Evolutionary conservation across 2,797 vertebrate genomes (phyloP).

Genomic region (Chloroceryle inda): DNA sequence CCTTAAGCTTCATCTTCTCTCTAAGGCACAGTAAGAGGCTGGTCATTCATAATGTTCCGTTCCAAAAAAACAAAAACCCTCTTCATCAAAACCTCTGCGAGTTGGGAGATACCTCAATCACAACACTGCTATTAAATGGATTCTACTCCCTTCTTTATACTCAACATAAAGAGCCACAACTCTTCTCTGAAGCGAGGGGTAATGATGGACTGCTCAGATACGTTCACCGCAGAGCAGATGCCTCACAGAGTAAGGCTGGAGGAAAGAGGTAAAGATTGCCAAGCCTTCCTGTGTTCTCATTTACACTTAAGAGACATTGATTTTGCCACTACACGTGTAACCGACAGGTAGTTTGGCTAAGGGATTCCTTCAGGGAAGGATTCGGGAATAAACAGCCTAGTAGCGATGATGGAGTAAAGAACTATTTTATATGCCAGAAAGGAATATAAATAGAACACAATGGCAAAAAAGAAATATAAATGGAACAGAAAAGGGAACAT

Average conservation of each 20-base stretch:
- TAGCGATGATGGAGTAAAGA: background rate
- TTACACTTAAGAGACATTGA: background rate
- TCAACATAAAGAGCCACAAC: background rate
- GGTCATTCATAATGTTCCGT: background rate
- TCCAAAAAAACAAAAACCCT: background rate
- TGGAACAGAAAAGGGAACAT: background rate
- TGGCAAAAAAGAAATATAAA: background rate
- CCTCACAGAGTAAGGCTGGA: background rate
- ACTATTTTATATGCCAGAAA: background rate
- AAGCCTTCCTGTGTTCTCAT: background rate
- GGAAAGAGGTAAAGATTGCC: background rate
- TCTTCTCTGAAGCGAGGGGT: background rate
- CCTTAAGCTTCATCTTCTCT: background rate
- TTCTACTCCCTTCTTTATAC: background rate
- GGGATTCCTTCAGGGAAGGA: background rate
- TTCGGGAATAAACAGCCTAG: background rate
- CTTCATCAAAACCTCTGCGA: background rate
- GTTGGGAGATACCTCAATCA: background rate
- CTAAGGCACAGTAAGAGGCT: background rate
- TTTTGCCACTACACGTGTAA: background rate
- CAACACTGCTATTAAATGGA: background rate
- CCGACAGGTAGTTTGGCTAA: background rate
- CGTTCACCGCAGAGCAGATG: background rate
- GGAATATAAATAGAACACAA: background rate
- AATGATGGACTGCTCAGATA: background rate